Conservation (phyloP, 1,140 invertebrate genomes). For the Bombyx mori region ASM3026992v2 NC_085111.1:12379001-12379500, state of each 20-base stretch:
- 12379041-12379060: conserved; percentile 62
- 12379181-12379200: conserved; percentile 34
- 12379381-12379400: conserved; percentile 20
- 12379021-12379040: conserved; percentile 85
- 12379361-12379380: conserved; percentile 13
- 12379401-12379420: no score
- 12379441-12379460: no score
- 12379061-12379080: conserved; percentile 41
- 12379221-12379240: conserved; percentile 24
- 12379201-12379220: conserved; percentile 33
- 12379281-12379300: conserved; percentile 40
- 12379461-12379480: no score
- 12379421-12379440: no score
- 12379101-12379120: conserved; percentile 65
- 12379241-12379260: conserved; percentile 33
- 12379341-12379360: conserved; percentile 14
- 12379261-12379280: conserved; percentile 20
- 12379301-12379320: conserved; percentile 27
- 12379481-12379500: no score
- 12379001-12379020: conserved; percentile 89
- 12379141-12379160: conserved; percentile 18
- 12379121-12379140: conserved; percentile 53
- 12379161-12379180: conserved; percentile 19
- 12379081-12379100: conserved; percentile 36
- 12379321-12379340: conserved; percentile 20